Base-by-base conservation (phyloP, 2,113 vertebrate genomes). In the Alethe castanea region DNA sequence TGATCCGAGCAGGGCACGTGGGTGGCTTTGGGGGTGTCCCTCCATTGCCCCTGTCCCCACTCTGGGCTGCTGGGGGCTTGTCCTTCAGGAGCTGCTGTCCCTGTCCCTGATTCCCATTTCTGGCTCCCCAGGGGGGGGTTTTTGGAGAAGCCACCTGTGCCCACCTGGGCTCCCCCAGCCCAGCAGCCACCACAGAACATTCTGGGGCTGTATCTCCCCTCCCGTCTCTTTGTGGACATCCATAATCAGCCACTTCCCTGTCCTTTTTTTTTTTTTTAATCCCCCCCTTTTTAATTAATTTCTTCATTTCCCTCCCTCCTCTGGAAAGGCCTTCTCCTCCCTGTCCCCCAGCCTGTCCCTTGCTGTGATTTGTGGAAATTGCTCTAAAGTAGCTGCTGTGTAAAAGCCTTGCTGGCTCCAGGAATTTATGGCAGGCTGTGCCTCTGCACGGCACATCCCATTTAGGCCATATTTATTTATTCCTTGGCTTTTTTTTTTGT, bases 311-410 rank as follows among this genome's bases (percentile, higher is more conserved):
- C 3, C 86, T 93, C 77, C 56, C 66, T 93, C 86, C 91, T 74
- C 90, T 25, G 29, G 82, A 81, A 97, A 93, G 83, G 86, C 84
- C 91, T 88, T 95, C 90, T 96, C 96, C 93, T 92, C 77, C 77
- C 91, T 24, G 57, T 88, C 88, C 95, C 96, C 94, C 18, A 29
- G 89, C 95, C 57, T 76, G 96, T 94, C 95, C 95, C 95, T 94
- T 15, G 60, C 92, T 2, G 72, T 97, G 98, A 98, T 98, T 98
- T 98, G 97, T 97, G 95, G 97, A 97, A 98, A 98, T 98, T 97
- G 97, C 96, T 98, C 96, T 96, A 96, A 95, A 98, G 97, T 96
- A 97, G 95, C 95, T 97, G 67, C 73, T 5, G 42, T 19, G 83
- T 96, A 96, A 96, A 97, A 96, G 83, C 92, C 78, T 85, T 70